Percentiles rank a stretch among this genome's conserved stretches.
These are phyloP conservation scores for Paraescarpia echinospica DNA, from an alignment of 1,140 invertebrate species.

Conservation along the genomic window DNA sequence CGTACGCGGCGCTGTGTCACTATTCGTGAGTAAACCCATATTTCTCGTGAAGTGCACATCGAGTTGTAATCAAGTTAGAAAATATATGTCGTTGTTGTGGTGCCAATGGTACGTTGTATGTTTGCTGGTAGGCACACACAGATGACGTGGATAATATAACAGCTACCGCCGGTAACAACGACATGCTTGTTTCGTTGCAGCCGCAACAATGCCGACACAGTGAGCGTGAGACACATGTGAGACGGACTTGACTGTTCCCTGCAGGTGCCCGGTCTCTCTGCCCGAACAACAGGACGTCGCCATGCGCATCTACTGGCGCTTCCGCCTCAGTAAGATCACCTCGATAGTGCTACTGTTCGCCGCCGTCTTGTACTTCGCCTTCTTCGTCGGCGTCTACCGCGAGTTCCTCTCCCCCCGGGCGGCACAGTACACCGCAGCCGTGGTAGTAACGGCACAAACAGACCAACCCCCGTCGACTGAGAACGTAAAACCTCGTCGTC, in stretches of 20 bases:
- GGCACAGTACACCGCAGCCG: not conserved
- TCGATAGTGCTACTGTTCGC: not conserved
- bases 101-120: not conserved
- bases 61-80: not conserved
- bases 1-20: not conserved
- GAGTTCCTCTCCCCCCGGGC: not conserved
- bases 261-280: too few relatives aligned
- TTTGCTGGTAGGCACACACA: not conserved
- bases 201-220: not conserved
- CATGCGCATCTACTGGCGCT: not conserved
- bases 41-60: not conserved
- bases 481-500: not conserved
- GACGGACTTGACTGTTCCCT: not conserved
- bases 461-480: too few relatives aligned
- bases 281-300: not conserved
- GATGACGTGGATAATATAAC: not conserved
- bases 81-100: not conserved
- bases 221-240: not conserved
- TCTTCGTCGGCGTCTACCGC: not conserved
- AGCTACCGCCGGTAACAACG: not conserved
- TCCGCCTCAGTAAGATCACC: not conserved
- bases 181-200: not conserved
- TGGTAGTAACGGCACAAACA: not conserved
- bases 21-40: not conserved
- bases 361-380: not conserved